Evolutionary conservation across 2,888 invertebrate genomes (phyloP), one percentile per base, ranked within the genome.

Genomic region (Plagodis pulveraria): DNA sequence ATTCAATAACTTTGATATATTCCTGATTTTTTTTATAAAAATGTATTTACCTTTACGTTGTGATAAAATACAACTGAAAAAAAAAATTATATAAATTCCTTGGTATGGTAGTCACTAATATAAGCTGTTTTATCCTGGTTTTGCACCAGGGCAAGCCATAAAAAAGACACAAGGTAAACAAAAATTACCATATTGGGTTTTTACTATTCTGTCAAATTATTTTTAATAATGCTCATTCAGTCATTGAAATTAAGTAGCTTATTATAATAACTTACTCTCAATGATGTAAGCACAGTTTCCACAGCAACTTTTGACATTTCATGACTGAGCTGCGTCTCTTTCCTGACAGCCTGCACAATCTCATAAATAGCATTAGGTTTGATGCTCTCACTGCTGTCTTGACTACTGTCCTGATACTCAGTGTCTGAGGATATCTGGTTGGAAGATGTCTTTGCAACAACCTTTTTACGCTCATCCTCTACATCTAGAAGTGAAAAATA

Each of bases 251-350:
- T 22, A 22, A 22, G 22, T 22, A 22, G 22, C 22, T 2, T 22
- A 22, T 2, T 22, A 22, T 22, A 22, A 22, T 10, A 59, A 74
- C 81, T 72, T 74, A 93, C 93, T 72, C 89, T 84, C 48, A 93
- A 81, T 12, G 91, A 90, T 56, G 81, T 92, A 0, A 96, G 93
- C 0, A 98, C 97, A 43, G 97, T 97, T 63, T 96, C 96, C 40
- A 97, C 94, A 10, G 97, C 97, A 56, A 97, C 95, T 81, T 96
- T 96, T 0, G 97, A 97, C 94, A 97, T 94, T 72, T 97, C 96
- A 85, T 97, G 97, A 72, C 97, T 97, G 42, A 98, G 93, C 74
- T 97, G 96, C 0, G 98, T 97, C 77, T 96, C 96, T 72, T 95
- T 95, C 50, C 98, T 93, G 43, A 98, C 96, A 71, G 95, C 94